A percentile compares a stretch with the other conserved stretches of the same genome.
phyloP scores from a whole-genome alignment of 2,797 vertebrate species.

The Gambusia yucatana region DNA sequence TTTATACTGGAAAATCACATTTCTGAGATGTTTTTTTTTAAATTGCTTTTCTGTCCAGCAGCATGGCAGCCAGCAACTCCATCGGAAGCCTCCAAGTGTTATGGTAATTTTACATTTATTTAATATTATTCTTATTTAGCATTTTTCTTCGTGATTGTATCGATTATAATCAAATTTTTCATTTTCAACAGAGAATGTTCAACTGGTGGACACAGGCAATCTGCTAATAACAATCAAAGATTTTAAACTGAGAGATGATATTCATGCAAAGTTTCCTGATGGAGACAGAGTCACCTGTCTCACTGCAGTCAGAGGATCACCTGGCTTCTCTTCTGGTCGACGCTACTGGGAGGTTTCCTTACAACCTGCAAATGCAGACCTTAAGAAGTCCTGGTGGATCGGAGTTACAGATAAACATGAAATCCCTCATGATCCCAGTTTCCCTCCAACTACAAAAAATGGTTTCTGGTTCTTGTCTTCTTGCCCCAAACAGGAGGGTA shows the following conservation, averaged over 20 bases:
- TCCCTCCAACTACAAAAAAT: not conserved
- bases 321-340: constrained; percentile 44
- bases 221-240: fast-evolving
- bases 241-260: not conserved
- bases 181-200: constrained; percentile 61
- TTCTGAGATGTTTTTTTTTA: not conserved
- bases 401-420: constrained; percentile 49
- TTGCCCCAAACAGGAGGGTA: not conserved
- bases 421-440: fast-evolving
- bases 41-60: not conserved
- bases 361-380: fast-evolving
- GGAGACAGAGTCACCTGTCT: constrained; percentile 12
- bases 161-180: not conserved
- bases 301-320: constrained; percentile 58
- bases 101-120: constrained; percentile 34
- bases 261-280: fast-evolving
- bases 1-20: not conserved
- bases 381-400: constrained; percentile 71
- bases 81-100: fast-evolving
- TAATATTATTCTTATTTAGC: not conserved
- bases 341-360: constrained; percentile 77
- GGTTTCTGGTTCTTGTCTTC: constrained; percentile 75
- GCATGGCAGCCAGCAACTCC: fast-evolving
- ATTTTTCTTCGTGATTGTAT: not conserved
- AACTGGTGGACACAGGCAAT: not conserved